These are phyloP conservation scores for Argyrosomus regius DNA, from an alignment of 2,797 vertebrate genomes.

Conservation along the genomic window DNA sequence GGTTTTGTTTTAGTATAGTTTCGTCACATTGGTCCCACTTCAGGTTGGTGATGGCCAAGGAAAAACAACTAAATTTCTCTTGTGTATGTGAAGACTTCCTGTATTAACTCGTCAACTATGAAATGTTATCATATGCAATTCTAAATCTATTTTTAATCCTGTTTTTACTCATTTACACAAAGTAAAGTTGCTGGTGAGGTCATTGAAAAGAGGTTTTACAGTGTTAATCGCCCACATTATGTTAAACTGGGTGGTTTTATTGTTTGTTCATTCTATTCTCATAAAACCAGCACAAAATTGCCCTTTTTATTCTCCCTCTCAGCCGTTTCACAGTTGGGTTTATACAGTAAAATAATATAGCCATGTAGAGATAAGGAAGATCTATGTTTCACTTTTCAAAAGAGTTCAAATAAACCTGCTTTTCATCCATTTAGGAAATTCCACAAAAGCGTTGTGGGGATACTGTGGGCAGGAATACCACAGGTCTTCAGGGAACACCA, in stretches of 20 bases:
- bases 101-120: not conserved
- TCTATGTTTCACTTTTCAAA: constrained; percentile 68
- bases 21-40: not conserved
- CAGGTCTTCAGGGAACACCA: constrained; percentile 76
- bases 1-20: not conserved
- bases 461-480: constrained; percentile 81
- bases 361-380: constrained; percentile 58
- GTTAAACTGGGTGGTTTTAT: constrained; percentile 53
- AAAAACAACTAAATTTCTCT: not conserved
- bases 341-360: constrained; percentile 56
- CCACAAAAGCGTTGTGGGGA: constrained; percentile 70
- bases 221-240: constrained; percentile 42
- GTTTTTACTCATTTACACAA: constrained; percentile 10
- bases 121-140: not conserved
- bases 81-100: not conserved
- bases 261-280: constrained; percentile 49
- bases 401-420: constrained; percentile 80
- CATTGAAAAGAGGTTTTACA: constrained; percentile 33
- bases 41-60: not conserved
- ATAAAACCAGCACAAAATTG: constrained; percentile 41
- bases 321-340: constrained; percentile 49
- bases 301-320: constrained; percentile 34
- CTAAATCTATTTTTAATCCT: not conserved
- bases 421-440: constrained; percentile 84
- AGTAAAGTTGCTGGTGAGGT: constrained; percentile 30